These are phyloP conservation scores for Cheumatopsyche charites DNA, from an alignment of 1,140 invertebrate genomes.

Conservation along the genomic window DNA sequence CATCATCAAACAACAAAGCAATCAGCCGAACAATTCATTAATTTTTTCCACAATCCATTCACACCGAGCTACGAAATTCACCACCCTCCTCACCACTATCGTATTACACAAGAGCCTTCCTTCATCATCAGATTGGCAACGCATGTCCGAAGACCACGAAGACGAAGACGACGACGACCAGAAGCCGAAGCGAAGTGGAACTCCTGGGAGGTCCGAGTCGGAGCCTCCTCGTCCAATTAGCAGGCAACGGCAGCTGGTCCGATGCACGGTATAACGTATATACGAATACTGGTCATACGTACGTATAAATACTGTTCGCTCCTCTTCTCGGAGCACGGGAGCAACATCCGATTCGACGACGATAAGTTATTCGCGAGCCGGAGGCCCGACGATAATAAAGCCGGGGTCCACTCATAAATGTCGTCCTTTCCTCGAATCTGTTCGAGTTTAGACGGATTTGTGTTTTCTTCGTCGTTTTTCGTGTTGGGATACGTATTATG, in stretches of 20 bases:
- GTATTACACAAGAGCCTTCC: neutral
- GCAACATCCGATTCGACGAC: conserved; percentile 32
- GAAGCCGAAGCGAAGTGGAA: neutral
- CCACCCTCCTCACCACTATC: neutral
- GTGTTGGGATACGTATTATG: no score
- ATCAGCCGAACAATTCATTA: neutral
- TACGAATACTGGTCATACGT: no score
- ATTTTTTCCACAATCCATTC: neutral
- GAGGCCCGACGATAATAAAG: neutral
- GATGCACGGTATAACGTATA: neutral
- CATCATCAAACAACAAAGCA: neutral
- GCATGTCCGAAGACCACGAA: neutral
- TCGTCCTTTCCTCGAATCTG: no score
- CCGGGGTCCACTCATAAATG: neutral
- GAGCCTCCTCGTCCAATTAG: conserved; percentile 40
- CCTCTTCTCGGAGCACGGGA: no score
- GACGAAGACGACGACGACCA: neutral
- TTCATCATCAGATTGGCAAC: no score
- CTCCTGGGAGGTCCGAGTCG: conserved; percentile 33
- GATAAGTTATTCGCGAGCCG: conserved; percentile 33
- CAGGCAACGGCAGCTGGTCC: conserved; percentile 34
- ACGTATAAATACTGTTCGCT: no score
- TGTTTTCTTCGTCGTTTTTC: no score
- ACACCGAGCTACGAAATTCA: neutral
- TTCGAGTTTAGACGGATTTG: no score